Evolutionary conservation across 2,113 vertebrate genomes (phyloP).

Genomic region (Oxygymnocypris stewartii): DNA sequence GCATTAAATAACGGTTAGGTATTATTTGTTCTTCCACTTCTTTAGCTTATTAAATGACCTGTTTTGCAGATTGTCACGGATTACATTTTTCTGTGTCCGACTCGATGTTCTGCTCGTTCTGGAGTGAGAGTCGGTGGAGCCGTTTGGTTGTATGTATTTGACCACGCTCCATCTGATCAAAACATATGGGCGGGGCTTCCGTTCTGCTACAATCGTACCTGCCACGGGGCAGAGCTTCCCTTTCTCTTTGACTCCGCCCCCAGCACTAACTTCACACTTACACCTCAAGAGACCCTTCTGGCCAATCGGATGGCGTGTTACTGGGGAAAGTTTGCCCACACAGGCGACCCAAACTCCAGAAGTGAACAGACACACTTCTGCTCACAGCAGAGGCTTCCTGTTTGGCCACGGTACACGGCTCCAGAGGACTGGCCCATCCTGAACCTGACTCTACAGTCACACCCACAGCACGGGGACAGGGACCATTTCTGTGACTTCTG

Average conservation of each 20-base stretch:
- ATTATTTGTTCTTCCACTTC: not conserved
- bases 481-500: constrained; percentile 76
- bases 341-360: constrained; percentile 66
- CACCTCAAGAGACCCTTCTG: constrained; percentile 65
- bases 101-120: constrained; percentile 64
- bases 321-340: constrained; percentile 75
- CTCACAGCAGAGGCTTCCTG: constrained; percentile 61
- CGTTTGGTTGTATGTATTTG: constrained; percentile 76
- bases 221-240: constrained; percentile 77
- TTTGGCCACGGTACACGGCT: constrained; percentile 69
- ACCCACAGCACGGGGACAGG: constrained; percentile 66
- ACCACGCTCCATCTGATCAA: constrained; percentile 69
- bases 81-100: constrained; percentile 76
- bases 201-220: constrained; percentile 72
- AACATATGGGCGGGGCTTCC: constrained; percentile 69
- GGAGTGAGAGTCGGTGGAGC: constrained; percentile 52
- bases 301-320: constrained; percentile 75
- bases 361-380: constrained; percentile 69
- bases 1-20: not conserved
- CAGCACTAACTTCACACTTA: constrained; percentile 72
- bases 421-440: constrained; percentile 67
- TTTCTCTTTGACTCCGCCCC: constrained; percentile 73
- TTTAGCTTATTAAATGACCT: not conserved
- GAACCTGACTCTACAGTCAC: constrained; percentile 72
- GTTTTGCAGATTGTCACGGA: constrained; percentile 74